Percentiles rank a stretch among this genome's conserved stretches.
phyloP scores from a whole-genome alignment of 2,888 invertebrate genomes.

The Micoletzkya japonica region DNA sequence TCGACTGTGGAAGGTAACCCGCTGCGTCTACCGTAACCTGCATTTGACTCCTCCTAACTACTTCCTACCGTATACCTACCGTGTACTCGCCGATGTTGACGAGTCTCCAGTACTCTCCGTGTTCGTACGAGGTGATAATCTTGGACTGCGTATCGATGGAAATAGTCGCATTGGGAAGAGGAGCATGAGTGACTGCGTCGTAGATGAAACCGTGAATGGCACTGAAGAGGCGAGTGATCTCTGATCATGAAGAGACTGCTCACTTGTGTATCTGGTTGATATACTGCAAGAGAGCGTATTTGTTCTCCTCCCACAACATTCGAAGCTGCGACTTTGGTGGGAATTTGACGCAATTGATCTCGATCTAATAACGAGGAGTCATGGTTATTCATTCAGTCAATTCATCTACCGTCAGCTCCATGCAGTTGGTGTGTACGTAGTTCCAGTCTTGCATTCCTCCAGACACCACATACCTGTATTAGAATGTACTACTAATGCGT shows the following conservation, averaged over 20 bases:
- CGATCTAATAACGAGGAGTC: constrained; percentile 68
- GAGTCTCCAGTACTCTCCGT: constrained; percentile 92
- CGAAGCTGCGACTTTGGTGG: constrained; percentile 70
- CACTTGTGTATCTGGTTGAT: constrained; percentile 78
- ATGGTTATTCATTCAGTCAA: not conserved
- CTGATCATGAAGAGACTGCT: not conserved
- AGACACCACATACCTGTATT: constrained; percentile 62
- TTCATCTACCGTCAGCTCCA: constrained; percentile 78
- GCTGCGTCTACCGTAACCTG: constrained; percentile 56
- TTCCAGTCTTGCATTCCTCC: constrained; percentile 99
- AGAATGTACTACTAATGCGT: not conserved
- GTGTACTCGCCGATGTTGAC: constrained; percentile 82
- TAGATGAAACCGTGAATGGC: constrained; percentile 76
- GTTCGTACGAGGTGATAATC: constrained; percentile 76
- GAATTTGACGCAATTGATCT: constrained; percentile 85
- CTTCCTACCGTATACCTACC: constrained; percentile 30
- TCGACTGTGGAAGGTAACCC: constrained; percentile 39
- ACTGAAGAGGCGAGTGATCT: constrained; percentile 32
- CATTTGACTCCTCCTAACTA: not conserved
- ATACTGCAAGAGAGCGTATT: constrained; percentile 79
- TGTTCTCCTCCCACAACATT: constrained; percentile 84
- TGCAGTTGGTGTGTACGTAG: constrained; percentile 85
- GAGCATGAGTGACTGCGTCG: constrained; percentile 72
- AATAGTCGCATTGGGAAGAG: constrained; percentile 78
- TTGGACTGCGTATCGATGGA: constrained; percentile 76